A percentile compares a stretch with the other conserved stretches of the same genome.
Evolutionary conservation across 1,140 invertebrate genomes (phyloP).

Genomic region (Carposina sasakii): DNA sequence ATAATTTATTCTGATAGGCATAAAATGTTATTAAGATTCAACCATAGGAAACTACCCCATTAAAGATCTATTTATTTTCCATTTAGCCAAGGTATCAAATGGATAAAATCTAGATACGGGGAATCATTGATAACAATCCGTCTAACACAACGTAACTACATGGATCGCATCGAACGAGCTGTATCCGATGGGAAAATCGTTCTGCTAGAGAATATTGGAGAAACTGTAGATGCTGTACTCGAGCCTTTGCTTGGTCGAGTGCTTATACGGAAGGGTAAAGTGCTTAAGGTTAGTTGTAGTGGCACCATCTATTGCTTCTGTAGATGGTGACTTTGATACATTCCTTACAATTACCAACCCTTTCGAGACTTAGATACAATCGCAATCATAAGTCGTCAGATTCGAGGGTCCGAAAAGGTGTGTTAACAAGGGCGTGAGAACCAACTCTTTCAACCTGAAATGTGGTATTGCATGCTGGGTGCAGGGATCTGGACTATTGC

Average conservation of each 20-base stretch:
- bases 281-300: slow-evolving; percentile 2
- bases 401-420: too few species aligned
- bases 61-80: slow-evolving; percentile 22
- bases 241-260: slow-evolving; percentile 92
- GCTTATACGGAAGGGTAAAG: slow-evolving; percentile 74
- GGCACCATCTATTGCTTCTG: too few species aligned
- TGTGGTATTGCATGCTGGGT: too few species aligned
- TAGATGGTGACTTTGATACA: too few species aligned
- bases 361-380: too few species aligned
- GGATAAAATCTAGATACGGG: slow-evolving; percentile 91
- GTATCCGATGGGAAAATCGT: slow-evolving; percentile 83
- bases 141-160: slow-evolving; percentile 85
- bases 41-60: too few species aligned
- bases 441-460: too few species aligned
- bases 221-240: slow-evolving; percentile 90
- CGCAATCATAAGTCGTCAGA: too few species aligned
- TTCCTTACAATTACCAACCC: too few species aligned
- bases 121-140: slow-evolving; percentile 82
- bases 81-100: slow-evolving; percentile 90
- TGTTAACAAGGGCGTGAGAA: too few species aligned
- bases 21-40: too few species aligned
- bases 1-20: slow-evolving; percentile 2
- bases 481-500: too few species aligned
- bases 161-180: slow-evolving; percentile 88
- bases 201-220: slow-evolving; percentile 92